Conservation (phyloP, 1,140 invertebrate species). For the Panulirus ornatus region DNA sequence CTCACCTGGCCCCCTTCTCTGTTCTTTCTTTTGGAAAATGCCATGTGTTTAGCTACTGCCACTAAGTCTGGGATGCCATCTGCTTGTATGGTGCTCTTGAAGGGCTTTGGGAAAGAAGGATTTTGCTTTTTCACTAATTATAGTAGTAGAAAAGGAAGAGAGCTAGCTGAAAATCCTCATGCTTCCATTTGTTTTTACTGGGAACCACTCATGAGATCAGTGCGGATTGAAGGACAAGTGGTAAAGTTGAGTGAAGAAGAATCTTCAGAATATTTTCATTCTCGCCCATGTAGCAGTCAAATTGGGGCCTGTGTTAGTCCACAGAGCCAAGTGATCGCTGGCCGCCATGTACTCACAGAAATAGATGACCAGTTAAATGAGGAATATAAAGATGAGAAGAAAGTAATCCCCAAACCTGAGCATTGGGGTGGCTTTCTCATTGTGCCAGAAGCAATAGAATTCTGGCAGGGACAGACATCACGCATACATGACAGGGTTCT, state of each 20-base stretch:
- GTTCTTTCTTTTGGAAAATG: too few relatives aligned
- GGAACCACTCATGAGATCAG: constrained; percentile 87
- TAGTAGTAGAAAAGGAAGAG: constrained; percentile 87
- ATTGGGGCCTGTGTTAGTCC: constrained; percentile 90
- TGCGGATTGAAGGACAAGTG: constrained; percentile 92
- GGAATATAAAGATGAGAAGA: constrained; percentile 82
- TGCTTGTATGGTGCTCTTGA: constrained; percentile 87
- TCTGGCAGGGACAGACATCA: constrained; percentile 97
- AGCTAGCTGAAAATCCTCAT: constrained; percentile 88
- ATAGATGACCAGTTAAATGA: constrained; percentile 83
- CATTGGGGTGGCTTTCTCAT: constrained; percentile 92
- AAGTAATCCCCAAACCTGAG: constrained; percentile 83
- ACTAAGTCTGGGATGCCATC: constrained; percentile 87
- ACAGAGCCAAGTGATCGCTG: constrained; percentile 88
- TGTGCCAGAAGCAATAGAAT: constrained; percentile 90
- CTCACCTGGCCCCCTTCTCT: too few relatives aligned
- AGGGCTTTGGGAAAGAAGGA: constrained; percentile 86
- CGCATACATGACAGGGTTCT: constrained; percentile 94
- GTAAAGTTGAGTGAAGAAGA: constrained; percentile 86
- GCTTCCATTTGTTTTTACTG: constrained; percentile 95
- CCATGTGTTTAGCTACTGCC: constrained; percentile 91
- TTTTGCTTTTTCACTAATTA: constrained; percentile 93
- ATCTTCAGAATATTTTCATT: constrained; percentile 90
- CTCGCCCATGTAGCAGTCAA: constrained; percentile 89
- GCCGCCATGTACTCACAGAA: constrained; percentile 85